phyloP scores from a whole-genome alignment of 2,888 invertebrate genomes.

The Trilocha varians region DNA sequence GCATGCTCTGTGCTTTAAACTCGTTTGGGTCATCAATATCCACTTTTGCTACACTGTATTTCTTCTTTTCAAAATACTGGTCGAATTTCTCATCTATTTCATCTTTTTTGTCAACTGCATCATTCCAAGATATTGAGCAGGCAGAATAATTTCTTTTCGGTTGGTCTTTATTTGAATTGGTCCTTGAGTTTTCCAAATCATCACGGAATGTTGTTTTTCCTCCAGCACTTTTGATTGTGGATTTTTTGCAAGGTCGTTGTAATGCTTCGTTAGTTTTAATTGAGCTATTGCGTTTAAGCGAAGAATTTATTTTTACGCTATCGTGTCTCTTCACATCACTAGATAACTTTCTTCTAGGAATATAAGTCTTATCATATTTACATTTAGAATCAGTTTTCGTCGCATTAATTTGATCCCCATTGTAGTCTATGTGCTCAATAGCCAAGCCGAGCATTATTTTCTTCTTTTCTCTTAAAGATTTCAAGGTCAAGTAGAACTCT shows the following conservation, averaged over 20 bases:
- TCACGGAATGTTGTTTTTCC: constrained; percentile 14
- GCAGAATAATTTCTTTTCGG: constrained; percentile 58
- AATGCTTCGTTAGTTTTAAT: constrained; percentile 20
- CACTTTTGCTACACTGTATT: constrained; percentile 19
- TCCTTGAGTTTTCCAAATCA: constrained; percentile 28
- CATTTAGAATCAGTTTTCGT: constrained; percentile 14
- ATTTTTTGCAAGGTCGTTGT: constrained; percentile 19
- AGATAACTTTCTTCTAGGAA: constrained; percentile 19
- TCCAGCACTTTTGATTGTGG: constrained; percentile 13
- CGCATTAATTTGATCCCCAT: constrained; percentile 21
- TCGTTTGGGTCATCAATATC: constrained; percentile 33
- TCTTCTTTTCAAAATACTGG: constrained; percentile 44
- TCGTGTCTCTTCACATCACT: constrained; percentile 10
- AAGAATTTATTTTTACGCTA: background rate
- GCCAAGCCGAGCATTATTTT: constrained; percentile 57
- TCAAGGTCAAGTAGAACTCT: constrained; percentile 82
- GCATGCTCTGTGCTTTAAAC: constrained; percentile 72
- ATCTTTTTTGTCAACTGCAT: constrained; percentile 42
- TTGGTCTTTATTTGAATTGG: constrained; percentile 36
- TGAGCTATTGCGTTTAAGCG: background rate
- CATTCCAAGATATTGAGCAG: constrained; percentile 66
- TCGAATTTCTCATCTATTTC: constrained; percentile 56
- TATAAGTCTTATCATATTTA: constrained; percentile 24
- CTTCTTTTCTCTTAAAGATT: constrained; percentile 77
- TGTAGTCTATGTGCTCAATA: constrained; percentile 44